Evolutionary conservation across 92 coral and sea anemone genomes (phyloP), one percentile per base, ranked within the genome.

Genomic region (Hydrozoanthus gracilis): DNA sequence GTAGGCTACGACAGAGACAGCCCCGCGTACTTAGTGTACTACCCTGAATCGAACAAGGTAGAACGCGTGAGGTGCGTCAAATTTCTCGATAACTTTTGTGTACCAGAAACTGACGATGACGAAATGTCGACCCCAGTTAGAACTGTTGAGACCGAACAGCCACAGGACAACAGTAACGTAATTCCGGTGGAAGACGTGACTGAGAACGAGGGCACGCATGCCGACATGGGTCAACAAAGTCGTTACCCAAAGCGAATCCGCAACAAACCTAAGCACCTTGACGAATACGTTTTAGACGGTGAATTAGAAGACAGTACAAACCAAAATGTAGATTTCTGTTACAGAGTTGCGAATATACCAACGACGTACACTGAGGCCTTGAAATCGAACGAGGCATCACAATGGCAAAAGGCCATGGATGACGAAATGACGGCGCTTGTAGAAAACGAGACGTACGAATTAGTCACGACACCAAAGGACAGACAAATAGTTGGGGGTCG

Each of bases 401-500:
- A 84, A 35, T 86, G 90, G 92, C 90, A 79, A 90, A 82, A 86
- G 84, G 92, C 90, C 92, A 90, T 90, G 90, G 51, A 73, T 47
- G 90, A 87, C 52, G 88, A 87, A 55, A 79, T 90, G 44, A 77
- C 89, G 87, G 92, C 90, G 27, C 68, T 90, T 47, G 44, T 14
- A 44, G 90, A 90, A 71, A 86, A 90, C 76, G 90, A 79, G 64
- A 90, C 90, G 80, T 90, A 45, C 68, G 92, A 90, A 11, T 58
- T 90, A 79, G 92, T 86, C 51, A 84, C 90, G 44, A 90, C 90
- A 82, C 90, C 86, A 50, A 73, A 82, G 65, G 90, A 61, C 78
- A 79, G 92, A 54, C 90, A 90, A 87, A 82, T 90, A 86, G 93
- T 90, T 87, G 90, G 90, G 88, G 92, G 84, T 73, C 66, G 65